Evolutionary conservation across 2,113 vertebrate species (phyloP), one percentile per base, ranked within the genome.

Genomic region (Platycercus adscitus): DNA sequence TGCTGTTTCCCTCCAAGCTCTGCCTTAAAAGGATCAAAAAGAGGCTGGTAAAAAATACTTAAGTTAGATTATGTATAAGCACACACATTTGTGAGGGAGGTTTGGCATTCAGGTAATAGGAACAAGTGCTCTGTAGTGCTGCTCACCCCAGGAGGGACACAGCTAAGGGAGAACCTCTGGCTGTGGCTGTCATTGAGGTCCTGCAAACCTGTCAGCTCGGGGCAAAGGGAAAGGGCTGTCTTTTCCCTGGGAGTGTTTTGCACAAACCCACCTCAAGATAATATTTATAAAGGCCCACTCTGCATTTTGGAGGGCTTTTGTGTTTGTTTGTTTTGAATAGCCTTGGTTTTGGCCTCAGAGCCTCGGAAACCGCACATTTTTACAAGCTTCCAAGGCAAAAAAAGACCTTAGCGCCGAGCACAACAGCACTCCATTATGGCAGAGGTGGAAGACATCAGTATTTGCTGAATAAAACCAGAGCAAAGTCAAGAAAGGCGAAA

Each of bases 121-220:
- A 91, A 21, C 7, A 24, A 81, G 70, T 41, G 78, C 44, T 66
- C 29, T 43, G 35, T 25, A 24, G 26, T 1, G 2, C 46, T 79
- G 16, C 29, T 35, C 19, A 11, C 12, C 18, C 63, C 1, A 0
- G 7, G 15, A 52, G 72, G 24, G 84, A 21, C 61, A 2, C 4
- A 3, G 71, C 28, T 5, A 17, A 6, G 3, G n/a, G 41, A 39
- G 15, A 66, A 33, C 15, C 19, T 66, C 35, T 3, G 13, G 7
- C 1, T 33, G 64, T 1, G 21, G 17, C 4, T 7, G 35, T 5
- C 56, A 31, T 23, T 0, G 4, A 44, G 31, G 25, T 37, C 43
- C 82, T 14, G 5, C 70, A 46, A 28, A 21, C 13, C 66, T 2
- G 2, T 76, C 1, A 0, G 9, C 4, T 18, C 0, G 1, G 49